Base-by-base conservation (phyloP, 2,888 invertebrate species). In the Melanotus villosus region DNA sequence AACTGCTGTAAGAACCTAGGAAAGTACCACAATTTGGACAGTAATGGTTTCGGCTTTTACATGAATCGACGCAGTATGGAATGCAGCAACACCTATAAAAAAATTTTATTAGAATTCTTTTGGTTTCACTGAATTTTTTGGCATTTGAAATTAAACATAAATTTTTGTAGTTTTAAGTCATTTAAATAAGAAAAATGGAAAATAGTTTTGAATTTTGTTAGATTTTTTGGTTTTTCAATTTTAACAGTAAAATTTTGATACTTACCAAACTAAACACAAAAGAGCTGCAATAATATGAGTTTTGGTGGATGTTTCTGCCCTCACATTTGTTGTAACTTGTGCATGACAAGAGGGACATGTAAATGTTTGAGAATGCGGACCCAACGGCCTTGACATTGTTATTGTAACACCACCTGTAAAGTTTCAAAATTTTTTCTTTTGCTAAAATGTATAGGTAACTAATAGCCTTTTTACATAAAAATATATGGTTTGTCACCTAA, bases 211-310 rank as follows among this genome's bases (percentile, higher is more conserved):
- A n/a, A n/a, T n/a, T n/a, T n/a, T n/a, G n/a, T n/a, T n/a, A n/a
- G n/a, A n/a, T n/a, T n/a, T n/a, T n/a, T n/a, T n/a, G n/a, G n/a
- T n/a, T n/a, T n/a, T n/a, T n/a, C n/a, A n/a, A n/a, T n/a, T n/a
- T 9, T 7, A 5, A 32, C 5, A 32, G 26, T 26, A 26, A 26
- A 26, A 5, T 26, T 26, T 5, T 26, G 7, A 26, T 69, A 77
- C 82, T 80, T 80, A 87, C 87, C 84, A 85, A 50, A 85, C 75
- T 10, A 86, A 21, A 66, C 85, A 87, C 3, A 87, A 77, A 0
- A 86, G 57, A 6, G 86, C 70, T 2, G 87, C 87, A 56, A 86
- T 83, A 7, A 87, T 63, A 75, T 88, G 87, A 0, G 88, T 87
- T 77, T 85, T 87, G 1, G 82, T 81, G 34, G 84, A 84, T 1